Conservation (phyloP, 2,888 invertebrate species). For the Hirtodrosophila cameraria region DNA sequence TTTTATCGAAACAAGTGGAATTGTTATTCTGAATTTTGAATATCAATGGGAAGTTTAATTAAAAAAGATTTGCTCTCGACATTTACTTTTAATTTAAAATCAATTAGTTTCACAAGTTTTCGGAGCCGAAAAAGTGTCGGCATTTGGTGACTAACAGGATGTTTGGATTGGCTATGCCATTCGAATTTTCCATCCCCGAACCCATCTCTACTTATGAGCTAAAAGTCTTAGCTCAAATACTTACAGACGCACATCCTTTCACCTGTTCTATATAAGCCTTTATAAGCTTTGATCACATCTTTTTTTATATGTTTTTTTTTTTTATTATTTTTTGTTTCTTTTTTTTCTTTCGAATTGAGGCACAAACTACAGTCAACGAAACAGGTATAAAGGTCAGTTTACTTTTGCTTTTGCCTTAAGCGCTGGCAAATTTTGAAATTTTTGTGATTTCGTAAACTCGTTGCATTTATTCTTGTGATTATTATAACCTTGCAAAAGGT, state of each 20-base stretch:
- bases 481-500: conserved; percentile 40
- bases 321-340: conserved; percentile 9
- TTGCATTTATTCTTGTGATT: conserved; percentile 12
- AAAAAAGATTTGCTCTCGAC: too few relatives aligned
- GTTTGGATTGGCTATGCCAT: too few relatives aligned
- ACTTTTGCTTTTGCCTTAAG: conserved; percentile 26
- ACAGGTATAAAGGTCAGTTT: conserved; percentile 82
- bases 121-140: too few relatives aligned
- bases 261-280: neutral
- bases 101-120: too few relatives aligned
- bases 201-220: too few relatives aligned
- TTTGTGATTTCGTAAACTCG: conserved; percentile 28
- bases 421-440: conserved; percentile 18
- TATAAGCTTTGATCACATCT: neutral
- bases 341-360: conserved; percentile 62
- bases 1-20: too few relatives aligned
- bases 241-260: conserved; percentile 4
- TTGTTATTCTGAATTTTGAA: neutral
- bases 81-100: too few relatives aligned
- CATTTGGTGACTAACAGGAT: too few relatives aligned
- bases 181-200: too few relatives aligned
- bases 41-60: too few relatives aligned
- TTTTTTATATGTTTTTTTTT: conserved; percentile 18
- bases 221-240: neutral
- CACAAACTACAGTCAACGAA: conserved; percentile 84